Base-by-base conservation (phyloP, 2,888 invertebrate species). In the Tenthredo mesomela region DNA sequence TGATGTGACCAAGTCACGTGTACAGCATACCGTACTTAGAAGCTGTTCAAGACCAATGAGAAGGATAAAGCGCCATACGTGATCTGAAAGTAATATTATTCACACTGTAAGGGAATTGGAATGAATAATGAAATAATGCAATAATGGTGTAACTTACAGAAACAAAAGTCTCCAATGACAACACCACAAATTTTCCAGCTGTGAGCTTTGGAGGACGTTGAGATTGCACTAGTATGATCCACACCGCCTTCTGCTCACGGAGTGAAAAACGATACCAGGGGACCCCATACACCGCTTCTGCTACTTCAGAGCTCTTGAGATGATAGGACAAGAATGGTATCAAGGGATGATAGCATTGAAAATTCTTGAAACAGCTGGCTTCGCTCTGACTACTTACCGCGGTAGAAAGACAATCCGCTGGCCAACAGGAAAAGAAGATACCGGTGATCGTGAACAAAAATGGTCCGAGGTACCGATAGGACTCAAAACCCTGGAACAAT, bases 381-480 rank as follows among this genome's bases (percentile, higher is more conserved):
- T 6, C 4, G 25, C 12, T n/a, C 0, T 3, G 47, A 58, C 15
- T 21, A 82, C 86, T 84, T 54, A 89, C 89, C 82, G 88, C 86
- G 7, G 73, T 61, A 0, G 84, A 65, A 9, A 89, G 88, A 65
- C 87, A 71, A 21, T 90, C 88, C 21, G 89, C 87, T 40, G 89
- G 88, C 89, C 89, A 90, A 54, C 89, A 89, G 67, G 88, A 88
- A 10, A 89, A 85, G 37, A 88, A 88, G 1, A 90, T 86, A 77
- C 88, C 18, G 9, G 29, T 7, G 33, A 10, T 82, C 21, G 67
- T 18, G 7, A 67, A n/a, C 18, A 82, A 7, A n/a, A 33, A 29
- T 67, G 82, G 25, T 82, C 65, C 61, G 12, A 47, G 33, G 78
- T 54, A 58, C 33, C 37, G 33, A 12, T 75, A 75, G 5, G 75